These are phyloP conservation scores for Diachasma alloeum DNA, from an alignment of 1,140 invertebrate genomes.

Conservation along the genomic window DNA sequence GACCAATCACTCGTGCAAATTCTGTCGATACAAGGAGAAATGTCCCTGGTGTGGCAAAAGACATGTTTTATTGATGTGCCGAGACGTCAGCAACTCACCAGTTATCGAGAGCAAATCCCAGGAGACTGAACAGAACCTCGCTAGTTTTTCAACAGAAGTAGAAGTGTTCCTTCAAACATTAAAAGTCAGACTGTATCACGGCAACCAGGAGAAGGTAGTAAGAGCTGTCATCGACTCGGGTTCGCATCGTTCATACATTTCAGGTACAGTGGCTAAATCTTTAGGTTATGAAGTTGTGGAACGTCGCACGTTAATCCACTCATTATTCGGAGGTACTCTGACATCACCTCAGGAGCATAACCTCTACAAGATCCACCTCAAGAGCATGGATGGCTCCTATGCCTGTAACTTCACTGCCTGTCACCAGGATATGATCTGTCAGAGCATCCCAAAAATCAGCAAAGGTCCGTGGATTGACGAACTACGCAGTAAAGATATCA, in stretches of 20 bases:
- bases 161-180: no score
- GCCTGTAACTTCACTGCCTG: slow-evolving; percentile 26
- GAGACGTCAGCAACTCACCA: not conserved
- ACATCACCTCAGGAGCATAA: slow-evolving; percentile 3
- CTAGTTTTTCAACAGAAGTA: slow-evolving; percentile 24
- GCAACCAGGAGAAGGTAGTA: slow-evolving; percentile 5
- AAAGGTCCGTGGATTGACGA: no score
- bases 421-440: slow-evolving; percentile 24
- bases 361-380: slow-evolving; percentile 16
- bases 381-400: slow-evolving; percentile 26
- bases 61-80: not conserved
- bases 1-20: no score
- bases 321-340: slow-evolving; percentile 24
- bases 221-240: slow-evolving; percentile 24
- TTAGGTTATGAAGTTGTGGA: slow-evolving; percentile 19
- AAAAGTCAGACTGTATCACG: slow-evolving; percentile 4
- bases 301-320: slow-evolving; percentile 3
- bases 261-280: not conserved
- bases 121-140: not conserved
- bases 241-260: slow-evolving; percentile 27
- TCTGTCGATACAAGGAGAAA: no score
- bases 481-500: slow-evolving; percentile 22
- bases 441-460: slow-evolving; percentile 7
- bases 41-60: no score
- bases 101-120: not conserved